These are phyloP conservation scores for Ligdia adustata DNA, from an alignment of 2,888 invertebrate species.

Conservation along the genomic window DNA sequence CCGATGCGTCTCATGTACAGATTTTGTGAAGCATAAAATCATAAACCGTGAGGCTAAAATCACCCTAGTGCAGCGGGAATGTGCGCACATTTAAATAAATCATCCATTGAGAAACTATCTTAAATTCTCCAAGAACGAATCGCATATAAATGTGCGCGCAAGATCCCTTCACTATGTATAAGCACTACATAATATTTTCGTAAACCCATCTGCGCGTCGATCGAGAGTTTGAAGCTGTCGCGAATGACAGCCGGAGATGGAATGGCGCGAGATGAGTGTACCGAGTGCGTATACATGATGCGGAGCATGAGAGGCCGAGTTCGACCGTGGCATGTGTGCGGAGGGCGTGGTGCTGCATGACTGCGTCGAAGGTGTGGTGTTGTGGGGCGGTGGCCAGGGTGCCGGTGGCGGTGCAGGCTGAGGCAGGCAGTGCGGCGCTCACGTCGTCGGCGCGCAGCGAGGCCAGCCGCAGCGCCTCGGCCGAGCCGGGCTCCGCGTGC, in stretches of 20 bases:
- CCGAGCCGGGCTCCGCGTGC: conserved; percentile 88
- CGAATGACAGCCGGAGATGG: too few relatives aligned
- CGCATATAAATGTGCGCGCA: conserved; percentile 33
- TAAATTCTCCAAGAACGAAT: conserved; percentile 12
- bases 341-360: conserved; percentile 82
- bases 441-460: conserved; percentile 80
- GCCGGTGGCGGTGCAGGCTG: conserved; percentile 46
- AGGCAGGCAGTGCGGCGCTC: conserved; percentile 72
- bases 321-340: conserved; percentile 77
- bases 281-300: conserved; percentile 40
- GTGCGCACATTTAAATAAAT: conserved; percentile 35
- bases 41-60: conserved; percentile 40
- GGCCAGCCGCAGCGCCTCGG: conserved; percentile 82
- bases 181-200: conserved; percentile 38
- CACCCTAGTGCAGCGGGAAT: conserved; percentile 37
- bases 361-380: conserved; percentile 82
- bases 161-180: conserved; percentile 38
- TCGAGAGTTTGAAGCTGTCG: too few relatives aligned
- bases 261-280: conserved; percentile 40
- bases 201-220: too few relatives aligned
- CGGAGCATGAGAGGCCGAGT: conserved; percentile 50
- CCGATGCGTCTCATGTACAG: conserved; percentile 64
- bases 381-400: conserved; percentile 68
- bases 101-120: conserved; percentile 22
- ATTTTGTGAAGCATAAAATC: conserved; percentile 61